phyloP scores from a whole-genome alignment of 2,888 invertebrate species.

The Ischnura elegans region DNA sequence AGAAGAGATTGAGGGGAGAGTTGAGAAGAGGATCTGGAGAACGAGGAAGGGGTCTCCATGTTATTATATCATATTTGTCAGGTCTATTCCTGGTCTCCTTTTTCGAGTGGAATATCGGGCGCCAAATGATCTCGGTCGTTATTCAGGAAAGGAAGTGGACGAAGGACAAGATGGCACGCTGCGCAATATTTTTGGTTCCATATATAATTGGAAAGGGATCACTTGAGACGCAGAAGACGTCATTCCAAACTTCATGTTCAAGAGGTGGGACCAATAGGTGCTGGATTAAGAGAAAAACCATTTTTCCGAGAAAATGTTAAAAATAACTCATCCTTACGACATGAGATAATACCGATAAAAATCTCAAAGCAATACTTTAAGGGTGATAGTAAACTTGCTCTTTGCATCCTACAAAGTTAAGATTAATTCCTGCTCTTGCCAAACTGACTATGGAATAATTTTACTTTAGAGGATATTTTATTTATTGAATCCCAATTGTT shows the following conservation, averaged over 20 bases:
- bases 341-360: too few species aligned
- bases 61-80: not conserved
- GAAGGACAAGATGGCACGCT: not conserved
- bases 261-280: not conserved
- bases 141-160: not conserved
- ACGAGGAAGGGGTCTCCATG: not conserved
- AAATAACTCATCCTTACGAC: not conserved
- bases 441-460: too few species aligned
- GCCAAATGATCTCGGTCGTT: constrained; percentile 26
- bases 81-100: not conserved
- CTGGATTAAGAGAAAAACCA: not conserved
- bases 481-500: too few species aligned
- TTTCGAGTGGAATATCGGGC: not conserved
- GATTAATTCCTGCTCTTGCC: too few species aligned
- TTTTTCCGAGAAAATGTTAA: not conserved
- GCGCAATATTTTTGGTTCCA: not conserved
- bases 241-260: not conserved
- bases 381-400: too few species aligned
- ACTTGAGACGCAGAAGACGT: not conserved
- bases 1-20: not conserved
- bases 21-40: not conserved
- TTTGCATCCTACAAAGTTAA: too few species aligned
- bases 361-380: too few species aligned
- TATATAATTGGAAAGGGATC: constrained; percentile 27
- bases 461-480: too few species aligned